Evolutionary conservation across 1,140 invertebrate genomes (phyloP), one percentile per base, ranked within the genome.

Genomic region (Gonioctena quinquepunctata): DNA sequence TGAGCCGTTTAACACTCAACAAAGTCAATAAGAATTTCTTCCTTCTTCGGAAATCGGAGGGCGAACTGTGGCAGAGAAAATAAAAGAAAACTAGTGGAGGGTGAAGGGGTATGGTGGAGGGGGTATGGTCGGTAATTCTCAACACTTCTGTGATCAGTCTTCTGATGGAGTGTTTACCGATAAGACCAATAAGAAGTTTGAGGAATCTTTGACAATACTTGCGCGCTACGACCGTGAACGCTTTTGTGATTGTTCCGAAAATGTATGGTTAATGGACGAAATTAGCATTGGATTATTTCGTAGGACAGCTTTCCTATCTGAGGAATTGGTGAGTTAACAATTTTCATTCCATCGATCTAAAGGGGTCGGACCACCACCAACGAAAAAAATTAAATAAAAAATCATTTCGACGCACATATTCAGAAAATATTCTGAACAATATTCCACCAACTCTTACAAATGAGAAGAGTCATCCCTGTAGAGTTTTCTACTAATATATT

Each of bases 131-230:
- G 70, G 66, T 68, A 74, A 68, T 72, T 69, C 70, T 75, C 70
- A 67, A 66, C 54, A 68, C 67, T 74, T 66, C 67, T 75, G 64
- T 74, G 65, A 70, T 71, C 73, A 75, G 73, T 75, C 73, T 72
- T 67, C 72, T 71, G 69, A 74, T 74, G 70, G 72, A 68, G 49
- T 63, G 69, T 74, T 70, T 74, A 74, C 62, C 69, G 71, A 74
- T 57, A 70, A 63, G 69, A 71, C 72, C 68, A 42, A 42, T 67
- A 68, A 71, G 71, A 66, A 74, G 68, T 71, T 71, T 71, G 59
- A 70, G 71, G 63, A 63, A 64, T 48, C 68, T 59, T 61, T 67
- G 26, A 49, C 19, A 67, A 27, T 54, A 48, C n/a, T 62, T 54
- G 19, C 56, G 33, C 22, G 22, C 18, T 61, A 23, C 26, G 62